Base-by-base conservation (phyloP, 1,140 invertebrate genomes). In the Stegodyphus mimosarum region DNA sequence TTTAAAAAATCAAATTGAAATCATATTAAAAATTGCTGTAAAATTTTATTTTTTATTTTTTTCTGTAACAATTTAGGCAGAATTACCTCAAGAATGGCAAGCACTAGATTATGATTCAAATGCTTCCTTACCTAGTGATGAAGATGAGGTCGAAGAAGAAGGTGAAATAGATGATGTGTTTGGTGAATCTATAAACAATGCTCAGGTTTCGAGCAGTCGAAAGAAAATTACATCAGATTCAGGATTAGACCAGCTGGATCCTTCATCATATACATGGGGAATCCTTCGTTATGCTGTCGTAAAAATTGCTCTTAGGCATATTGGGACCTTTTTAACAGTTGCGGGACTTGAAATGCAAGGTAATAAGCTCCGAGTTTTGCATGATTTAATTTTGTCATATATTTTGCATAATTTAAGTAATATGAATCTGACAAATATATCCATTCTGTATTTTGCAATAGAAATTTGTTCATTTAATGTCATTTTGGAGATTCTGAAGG, bases 261-360 rank as follows among this genome's bases (percentile, higher is more conserved):
- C 87, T 7, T 80, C 87, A 18, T 87, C 87, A 15, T 99, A 97
- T 90, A 96, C 96, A 79, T 99, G 98, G 98, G 94, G 94, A 88
- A 93, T 99, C 66, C 94, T 99, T 90, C 93, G 97, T 87, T 93
- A 97, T 88, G 95, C 97, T 55, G 93, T 96, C 83, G 93, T 99
- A 55, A 94, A 95, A 89, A 93, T 98, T 72, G 94, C 96, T 52
- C 94, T 96, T 87, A 91, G 93, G 69, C 95, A 97, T 88, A 90
- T 99, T 3, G 92, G 93, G 76, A 92, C 94, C 81, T 96, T 97
- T 89, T 90, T 97, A 18, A 94, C 94, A 85, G 92, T 96, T 33
- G 95, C 96, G 87, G 96, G 97, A 80, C 95, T 98, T 89, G 97
- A 99, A 90, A 92, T 97, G 90, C 93, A 95, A 92, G 97, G 96